A percentile compares a stretch with the other conserved stretches of the same genome.
These are phyloP conservation scores for Pseudonaja textilis DNA, from an alignment of 2,113 vertebrate species.

Conservation along the genomic window DNA sequence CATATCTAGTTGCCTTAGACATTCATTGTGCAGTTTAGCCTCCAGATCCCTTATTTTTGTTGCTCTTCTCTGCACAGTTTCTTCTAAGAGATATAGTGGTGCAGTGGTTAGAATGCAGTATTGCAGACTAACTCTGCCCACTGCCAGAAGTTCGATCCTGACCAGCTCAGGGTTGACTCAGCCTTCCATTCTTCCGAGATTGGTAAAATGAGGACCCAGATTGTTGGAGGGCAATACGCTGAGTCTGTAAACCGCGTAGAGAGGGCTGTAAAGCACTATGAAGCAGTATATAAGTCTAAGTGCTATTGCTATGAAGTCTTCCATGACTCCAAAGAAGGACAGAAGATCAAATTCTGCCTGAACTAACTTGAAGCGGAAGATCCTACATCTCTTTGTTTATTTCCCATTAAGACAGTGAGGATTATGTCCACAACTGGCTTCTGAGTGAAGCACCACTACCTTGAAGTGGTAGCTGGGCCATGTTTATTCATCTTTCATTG, in stretches of 20 bases:
- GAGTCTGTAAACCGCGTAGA: too few species aligned
- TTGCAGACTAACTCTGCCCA: too few species aligned
- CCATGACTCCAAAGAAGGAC: not conserved
- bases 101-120: too few species aligned
- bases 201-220: too few species aligned
- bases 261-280: too few species aligned
- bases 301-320: not conserved
- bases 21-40: not conserved
- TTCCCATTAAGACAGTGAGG: not conserved
- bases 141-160: too few species aligned
- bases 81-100: not conserved
- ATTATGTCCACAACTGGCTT: not conserved
- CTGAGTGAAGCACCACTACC: not conserved
- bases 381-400: not conserved
- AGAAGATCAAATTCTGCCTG: not conserved
- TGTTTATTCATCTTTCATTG: not conserved
- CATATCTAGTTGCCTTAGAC: not conserved
- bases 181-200: too few species aligned
- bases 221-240: too few species aligned
- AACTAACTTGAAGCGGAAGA: not conserved
- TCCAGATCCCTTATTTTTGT: not conserved
- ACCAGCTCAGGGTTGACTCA: too few species aligned
- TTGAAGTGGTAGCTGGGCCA: not conserved
- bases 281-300: too few species aligned
- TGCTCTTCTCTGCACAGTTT: not conserved